These are phyloP conservation scores for Lomographa bimaculata DNA, from an alignment of 2,888 invertebrate species.

Conservation along the genomic window DNA sequence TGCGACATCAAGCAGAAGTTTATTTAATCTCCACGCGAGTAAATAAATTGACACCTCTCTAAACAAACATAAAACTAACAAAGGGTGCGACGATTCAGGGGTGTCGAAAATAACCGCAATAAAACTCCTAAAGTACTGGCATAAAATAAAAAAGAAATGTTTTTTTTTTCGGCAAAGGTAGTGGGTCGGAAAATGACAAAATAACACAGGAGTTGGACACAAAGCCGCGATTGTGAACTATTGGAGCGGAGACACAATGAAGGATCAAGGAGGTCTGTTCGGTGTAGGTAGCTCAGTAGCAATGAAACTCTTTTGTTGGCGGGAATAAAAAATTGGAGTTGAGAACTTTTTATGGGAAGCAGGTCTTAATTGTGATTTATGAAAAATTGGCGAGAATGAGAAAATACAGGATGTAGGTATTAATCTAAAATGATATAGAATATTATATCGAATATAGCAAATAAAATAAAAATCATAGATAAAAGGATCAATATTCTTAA, in stretches of 20 bases:
- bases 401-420: too few species aligned
- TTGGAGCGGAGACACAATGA: constrained; percentile 9
- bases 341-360: too few species aligned
- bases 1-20: too few species aligned
- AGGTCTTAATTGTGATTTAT: too few species aligned
- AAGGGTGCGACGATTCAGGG: constrained; percentile 22
- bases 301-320: constrained; percentile 14
- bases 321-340: constrained; percentile 7
- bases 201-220: constrained; percentile 25
- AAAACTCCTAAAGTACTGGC: constrained; percentile 25
- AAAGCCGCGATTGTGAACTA: constrained; percentile 26
- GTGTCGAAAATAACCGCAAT: constrained; percentile 22
- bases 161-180: constrained; percentile 21
- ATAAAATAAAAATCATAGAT: too few species aligned
- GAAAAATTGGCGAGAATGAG: too few species aligned
- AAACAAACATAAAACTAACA: constrained; percentile 22
- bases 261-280: constrained; percentile 17
- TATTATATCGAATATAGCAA: too few species aligned
- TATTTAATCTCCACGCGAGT: constrained; percentile 20
- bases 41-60: constrained; percentile 31
- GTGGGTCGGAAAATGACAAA: constrained; percentile 37
- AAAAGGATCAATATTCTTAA: too few species aligned
- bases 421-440: too few species aligned
- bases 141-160: constrained; percentile 20
- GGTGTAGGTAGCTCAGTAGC: not conserved